These are phyloP conservation scores for Azemiops feae DNA, from an alignment of 2,113 vertebrate genomes.

Conservation along the genomic window DNA sequence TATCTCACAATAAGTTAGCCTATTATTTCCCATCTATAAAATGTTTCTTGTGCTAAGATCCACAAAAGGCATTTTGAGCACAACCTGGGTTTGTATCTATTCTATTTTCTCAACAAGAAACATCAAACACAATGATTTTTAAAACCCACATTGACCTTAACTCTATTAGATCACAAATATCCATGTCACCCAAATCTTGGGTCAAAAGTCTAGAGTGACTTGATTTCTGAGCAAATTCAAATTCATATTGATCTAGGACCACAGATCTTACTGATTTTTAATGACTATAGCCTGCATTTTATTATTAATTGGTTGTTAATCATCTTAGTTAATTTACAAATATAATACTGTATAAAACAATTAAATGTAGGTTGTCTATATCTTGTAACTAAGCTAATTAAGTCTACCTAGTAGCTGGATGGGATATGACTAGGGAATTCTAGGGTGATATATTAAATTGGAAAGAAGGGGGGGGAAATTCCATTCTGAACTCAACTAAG, in stretches of 20 bases:
- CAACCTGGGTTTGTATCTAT: not conserved
- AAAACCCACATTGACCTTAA: not conserved
- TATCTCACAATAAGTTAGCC: not conserved
- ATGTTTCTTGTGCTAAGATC: not conserved
- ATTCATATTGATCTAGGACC: not conserved
- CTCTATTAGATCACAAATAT: not conserved
- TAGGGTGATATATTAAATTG: not conserved
- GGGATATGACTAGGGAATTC: not conserved
- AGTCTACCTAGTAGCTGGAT: not conserved
- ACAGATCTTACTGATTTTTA: not conserved
- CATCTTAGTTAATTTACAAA: not conserved
- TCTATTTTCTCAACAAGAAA: not conserved
- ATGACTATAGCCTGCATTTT: not conserved
- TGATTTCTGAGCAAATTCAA: not conserved
- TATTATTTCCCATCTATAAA: not conserved
- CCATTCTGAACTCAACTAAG: not conserved
- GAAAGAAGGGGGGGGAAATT: not conserved
- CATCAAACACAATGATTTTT: not conserved
- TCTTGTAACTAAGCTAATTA: not conserved
- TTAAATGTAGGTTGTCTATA: not conserved
- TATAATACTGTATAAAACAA: not conserved
- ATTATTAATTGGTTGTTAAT: not conserved
- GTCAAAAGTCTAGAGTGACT: not conserved
- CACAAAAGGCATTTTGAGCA: not conserved
- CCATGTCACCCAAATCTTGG: not conserved